phyloP scores from a whole-genome alignment of 2,888 invertebrate species.

The Nemotelus pantherinus region DNA sequence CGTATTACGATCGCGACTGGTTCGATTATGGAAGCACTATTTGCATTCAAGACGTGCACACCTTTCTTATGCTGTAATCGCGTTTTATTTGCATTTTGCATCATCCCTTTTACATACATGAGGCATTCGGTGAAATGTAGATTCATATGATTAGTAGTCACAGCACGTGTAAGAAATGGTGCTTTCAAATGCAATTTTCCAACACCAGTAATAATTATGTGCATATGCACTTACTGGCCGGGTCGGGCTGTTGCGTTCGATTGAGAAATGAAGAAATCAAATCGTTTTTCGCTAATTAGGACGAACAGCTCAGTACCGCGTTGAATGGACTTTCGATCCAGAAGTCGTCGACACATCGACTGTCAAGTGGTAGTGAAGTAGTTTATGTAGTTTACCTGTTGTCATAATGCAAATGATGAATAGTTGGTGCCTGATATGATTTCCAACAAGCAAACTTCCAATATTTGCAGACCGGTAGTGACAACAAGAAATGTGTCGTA shows the following conservation, averaged over 20 bases:
- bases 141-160: constrained; percentile 11
- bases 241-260: background rate
- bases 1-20: background rate
- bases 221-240: background rate
- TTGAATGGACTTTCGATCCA: background rate
- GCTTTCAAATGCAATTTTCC: constrained; percentile 22
- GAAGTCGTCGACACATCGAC: constrained; percentile 6
- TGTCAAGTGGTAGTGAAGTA: background rate
- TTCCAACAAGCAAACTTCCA: too few relatives aligned
- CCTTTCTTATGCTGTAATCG: constrained; percentile 19
- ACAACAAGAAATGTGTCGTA: background rate
- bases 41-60: constrained; percentile 18
- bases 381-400: background rate
- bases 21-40: constrained; percentile 13
- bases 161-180: constrained; percentile 12
- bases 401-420: background rate
- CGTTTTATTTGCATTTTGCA: constrained; percentile 25
- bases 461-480: too few relatives aligned
- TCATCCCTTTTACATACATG: constrained; percentile 33
- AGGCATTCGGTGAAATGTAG: constrained; percentile 22
- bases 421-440: constrained; percentile 2
- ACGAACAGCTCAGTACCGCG: background rate
- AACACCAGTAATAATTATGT: constrained; percentile 30
- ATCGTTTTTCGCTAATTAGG: background rate
- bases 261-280: constrained; percentile 29